Conservation (phyloP, 2,888 invertebrate genomes). For the Ochropacha duplaris region DNA sequence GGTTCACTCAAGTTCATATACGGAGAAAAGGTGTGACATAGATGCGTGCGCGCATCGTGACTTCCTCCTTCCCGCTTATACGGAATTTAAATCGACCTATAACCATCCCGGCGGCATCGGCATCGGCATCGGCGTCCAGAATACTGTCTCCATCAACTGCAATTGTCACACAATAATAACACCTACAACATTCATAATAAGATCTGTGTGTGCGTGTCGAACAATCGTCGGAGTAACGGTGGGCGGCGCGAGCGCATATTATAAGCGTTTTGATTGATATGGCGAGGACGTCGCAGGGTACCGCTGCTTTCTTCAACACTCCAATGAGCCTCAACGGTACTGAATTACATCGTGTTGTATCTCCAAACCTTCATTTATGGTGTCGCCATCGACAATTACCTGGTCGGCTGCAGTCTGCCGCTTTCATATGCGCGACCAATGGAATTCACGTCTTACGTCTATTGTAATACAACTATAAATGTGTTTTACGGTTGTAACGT, state of each 20-base stretch:
- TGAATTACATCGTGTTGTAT: conserved; percentile 73
- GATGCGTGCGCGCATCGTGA: conserved; percentile 70
- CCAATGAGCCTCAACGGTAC: conserved; percentile 77
- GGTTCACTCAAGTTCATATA: conserved; percentile 77
- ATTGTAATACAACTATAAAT: conserved; percentile 14
- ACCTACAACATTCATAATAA: conserved; percentile 47
- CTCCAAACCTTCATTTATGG: conserved; percentile 73
- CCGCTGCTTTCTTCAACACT: conserved; percentile 78
- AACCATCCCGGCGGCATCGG: conserved; percentile 56
- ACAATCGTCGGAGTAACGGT: conserved; percentile 41
- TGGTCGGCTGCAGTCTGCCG: conserved; percentile 30
- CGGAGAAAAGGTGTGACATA: conserved; percentile 80
- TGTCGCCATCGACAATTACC: conserved; percentile 72
- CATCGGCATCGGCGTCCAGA: conserved; percentile 20
- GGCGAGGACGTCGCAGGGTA: conserved; percentile 67
- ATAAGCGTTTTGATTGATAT: conserved; percentile 79
- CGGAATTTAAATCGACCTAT: conserved; percentile 80
- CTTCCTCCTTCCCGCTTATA: conserved; percentile 82
- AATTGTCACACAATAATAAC: conserved; percentile 40
- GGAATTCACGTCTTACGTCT: neutral
- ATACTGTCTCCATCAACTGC: conserved; percentile 13
- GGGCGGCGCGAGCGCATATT: conserved; percentile 56
- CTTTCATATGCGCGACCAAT: conserved; percentile 1
- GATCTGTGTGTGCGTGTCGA: conserved; percentile 30
- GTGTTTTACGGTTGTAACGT: conserved; percentile 7